phyloP scores from a whole-genome alignment of 2,797 vertebrate species.

The Sus cebifrons region DNA sequence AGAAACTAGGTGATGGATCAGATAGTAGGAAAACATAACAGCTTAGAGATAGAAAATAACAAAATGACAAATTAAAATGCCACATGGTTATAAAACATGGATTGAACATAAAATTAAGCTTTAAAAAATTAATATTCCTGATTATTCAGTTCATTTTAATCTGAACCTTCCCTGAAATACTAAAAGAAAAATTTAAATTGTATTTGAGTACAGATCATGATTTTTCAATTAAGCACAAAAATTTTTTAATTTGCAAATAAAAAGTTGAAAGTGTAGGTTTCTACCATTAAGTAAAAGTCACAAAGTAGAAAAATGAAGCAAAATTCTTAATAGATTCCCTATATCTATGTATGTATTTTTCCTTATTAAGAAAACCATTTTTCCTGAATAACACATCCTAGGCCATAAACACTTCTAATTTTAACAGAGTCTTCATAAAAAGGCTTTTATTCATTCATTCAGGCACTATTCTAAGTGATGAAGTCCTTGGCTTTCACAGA shows the following conservation, averaged over 20 bases:
- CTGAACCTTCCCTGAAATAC: constrained; percentile 58
- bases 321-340: constrained; percentile 43
- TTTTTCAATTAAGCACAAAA: constrained; percentile 65
- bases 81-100: constrained; percentile 62
- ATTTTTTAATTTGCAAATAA: not conserved
- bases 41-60: constrained; percentile 87
- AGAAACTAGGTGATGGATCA: constrained; percentile 89
- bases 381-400: constrained; percentile 48
- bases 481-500: not conserved
- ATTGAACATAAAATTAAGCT: constrained; percentile 64
- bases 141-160: constrained; percentile 59
- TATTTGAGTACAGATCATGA: not conserved
- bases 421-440: constrained; percentile 57
- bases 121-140: constrained; percentile 62
- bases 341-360: constrained; percentile 47
- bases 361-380: constrained; percentile 69
- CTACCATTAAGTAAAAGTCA: constrained; percentile 57
- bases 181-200: constrained; percentile 48
- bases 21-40: constrained; percentile 79
- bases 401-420: constrained; percentile 69
- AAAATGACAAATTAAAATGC: constrained; percentile 79
- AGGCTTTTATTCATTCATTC: constrained; percentile 60
- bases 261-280: constrained; percentile 35
- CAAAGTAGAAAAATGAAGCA: not conserved
- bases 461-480: constrained; percentile 27